Evolutionary conservation across 2,113 vertebrate genomes (phyloP), one percentile per base, ranked within the genome.

Genomic region (Pimephales promelas): DNA sequence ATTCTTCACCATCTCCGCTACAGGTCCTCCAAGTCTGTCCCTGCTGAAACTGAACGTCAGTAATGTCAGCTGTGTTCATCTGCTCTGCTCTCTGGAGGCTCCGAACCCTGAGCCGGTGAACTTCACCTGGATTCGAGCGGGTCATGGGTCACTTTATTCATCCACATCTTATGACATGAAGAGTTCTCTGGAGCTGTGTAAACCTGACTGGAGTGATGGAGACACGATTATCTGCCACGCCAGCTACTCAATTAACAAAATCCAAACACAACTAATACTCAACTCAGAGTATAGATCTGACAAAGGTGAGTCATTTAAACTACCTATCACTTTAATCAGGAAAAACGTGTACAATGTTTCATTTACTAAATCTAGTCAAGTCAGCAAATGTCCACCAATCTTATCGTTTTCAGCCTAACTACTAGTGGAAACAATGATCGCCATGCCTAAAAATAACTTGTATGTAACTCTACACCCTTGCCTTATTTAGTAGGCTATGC

Each of bases 111-210:
- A 81, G 40, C n/a, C 34, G 40, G 73, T 82, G 13, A 82, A 82
- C 78, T 85, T 90, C 80, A 88, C 78, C 49, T 90, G 89, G 89
- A 68, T 1, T 54, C 54, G 2, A 72, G 49, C 18, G 5, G 36
- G 54, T 84, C 36, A 82, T 11, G 22, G n/a, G 31, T 59, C 26
- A 59, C 54, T 24, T 40, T 7, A 74, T 64, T 8, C 2, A 0
- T 57, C 24, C n/a, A 31, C 26, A 26, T 20, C 73, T 9, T 1
- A 11, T n/a, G 28, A 2, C 3, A 31, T 26, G 26, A 84, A 18
- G 11, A 88, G 82, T 68, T 28, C 31, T 0, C 76, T 88, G 57
- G 13, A 0, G 14, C 76, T 88, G 54, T 90, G 89, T 62, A 80
- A 83, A 73, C 75, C 88, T 9, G 47, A 79, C 16, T 87, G 87